phyloP scores from a whole-genome alignment of 2,888 invertebrate species.

The Lydus trimaculatus region DNA sequence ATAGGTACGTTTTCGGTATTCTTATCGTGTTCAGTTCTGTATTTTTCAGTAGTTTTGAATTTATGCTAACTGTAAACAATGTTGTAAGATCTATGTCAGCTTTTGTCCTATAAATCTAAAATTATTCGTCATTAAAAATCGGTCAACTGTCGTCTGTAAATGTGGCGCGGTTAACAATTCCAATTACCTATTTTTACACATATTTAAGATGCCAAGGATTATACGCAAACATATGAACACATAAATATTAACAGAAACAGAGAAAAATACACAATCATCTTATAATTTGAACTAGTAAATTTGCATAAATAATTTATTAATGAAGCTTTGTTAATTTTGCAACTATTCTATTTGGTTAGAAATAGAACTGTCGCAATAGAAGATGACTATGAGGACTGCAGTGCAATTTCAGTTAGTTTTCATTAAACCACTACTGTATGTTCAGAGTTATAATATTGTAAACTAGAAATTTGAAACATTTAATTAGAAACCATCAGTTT shows the following conservation, averaged over 20 bases:
- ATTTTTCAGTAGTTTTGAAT: neutral
- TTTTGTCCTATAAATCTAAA: neutral
- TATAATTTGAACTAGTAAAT: too few relatives aligned
- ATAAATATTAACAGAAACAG: neutral
- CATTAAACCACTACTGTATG: too few relatives aligned
- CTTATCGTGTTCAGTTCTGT: too few relatives aligned
- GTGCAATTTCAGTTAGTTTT: too few relatives aligned
- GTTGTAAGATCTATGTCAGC: neutral
- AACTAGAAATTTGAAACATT: neutral
- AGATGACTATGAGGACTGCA: too few relatives aligned
- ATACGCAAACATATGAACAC: neutral
- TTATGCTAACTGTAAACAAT: neutral
- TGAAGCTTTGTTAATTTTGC: too few relatives aligned
- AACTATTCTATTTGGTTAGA: too few relatives aligned
- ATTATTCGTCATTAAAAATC: neutral
- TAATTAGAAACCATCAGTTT: neutral
- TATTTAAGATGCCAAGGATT: neutral
- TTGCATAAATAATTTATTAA: too few relatives aligned
- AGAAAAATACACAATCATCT: neutral
- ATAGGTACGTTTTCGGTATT: too few relatives aligned
- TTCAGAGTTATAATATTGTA: too few relatives aligned
- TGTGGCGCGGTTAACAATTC: neutral
- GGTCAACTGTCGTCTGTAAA: neutral
- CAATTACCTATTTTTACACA: conserved; percentile 7
- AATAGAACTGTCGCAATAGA: too few relatives aligned